phyloP scores from a whole-genome alignment of 2,113 vertebrate genomes.

The Protomyctophum bolini region DNA sequence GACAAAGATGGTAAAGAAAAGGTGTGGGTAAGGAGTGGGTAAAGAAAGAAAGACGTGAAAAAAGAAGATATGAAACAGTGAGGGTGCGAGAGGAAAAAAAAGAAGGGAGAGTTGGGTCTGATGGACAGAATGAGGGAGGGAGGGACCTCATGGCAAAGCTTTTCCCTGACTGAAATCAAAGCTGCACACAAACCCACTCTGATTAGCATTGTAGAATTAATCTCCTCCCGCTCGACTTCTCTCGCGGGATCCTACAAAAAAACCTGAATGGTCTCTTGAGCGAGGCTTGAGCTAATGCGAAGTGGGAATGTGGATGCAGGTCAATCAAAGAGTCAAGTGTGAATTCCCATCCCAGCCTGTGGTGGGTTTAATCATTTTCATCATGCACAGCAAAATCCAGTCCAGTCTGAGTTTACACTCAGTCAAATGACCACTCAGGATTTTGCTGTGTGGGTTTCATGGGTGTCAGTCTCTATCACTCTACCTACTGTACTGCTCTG shows the following conservation, averaged over 20 bases:
- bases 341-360: neutral
- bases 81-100: neutral
- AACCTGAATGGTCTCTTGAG: slow-evolving; percentile 53
- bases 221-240: slow-evolving; percentile 51
- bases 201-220: slow-evolving; percentile 70
- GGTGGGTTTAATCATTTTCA: neutral
- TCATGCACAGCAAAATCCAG: neutral
- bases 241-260: slow-evolving; percentile 39
- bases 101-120: neutral
- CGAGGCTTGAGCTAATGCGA: slow-evolving; percentile 29
- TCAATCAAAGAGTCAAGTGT: slow-evolving; percentile 25
- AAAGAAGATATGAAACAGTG: neutral
- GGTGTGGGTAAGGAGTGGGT: neutral
- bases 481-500: neutral
- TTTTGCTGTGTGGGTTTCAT: neutral
- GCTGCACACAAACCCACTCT: slow-evolving; percentile 65
- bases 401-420: no score
- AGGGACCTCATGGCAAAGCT: slow-evolving; percentile 40
- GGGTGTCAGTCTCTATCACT: neutral
- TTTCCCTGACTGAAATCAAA: slow-evolving; percentile 65
- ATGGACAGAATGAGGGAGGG: neutral
- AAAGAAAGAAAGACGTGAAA: neutral
- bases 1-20: neutral
- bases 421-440: neutral
- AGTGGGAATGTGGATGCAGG: slow-evolving; percentile 21